Conservation (phyloP, 1,140 invertebrate species). For the Drosophila aff. region DNA sequence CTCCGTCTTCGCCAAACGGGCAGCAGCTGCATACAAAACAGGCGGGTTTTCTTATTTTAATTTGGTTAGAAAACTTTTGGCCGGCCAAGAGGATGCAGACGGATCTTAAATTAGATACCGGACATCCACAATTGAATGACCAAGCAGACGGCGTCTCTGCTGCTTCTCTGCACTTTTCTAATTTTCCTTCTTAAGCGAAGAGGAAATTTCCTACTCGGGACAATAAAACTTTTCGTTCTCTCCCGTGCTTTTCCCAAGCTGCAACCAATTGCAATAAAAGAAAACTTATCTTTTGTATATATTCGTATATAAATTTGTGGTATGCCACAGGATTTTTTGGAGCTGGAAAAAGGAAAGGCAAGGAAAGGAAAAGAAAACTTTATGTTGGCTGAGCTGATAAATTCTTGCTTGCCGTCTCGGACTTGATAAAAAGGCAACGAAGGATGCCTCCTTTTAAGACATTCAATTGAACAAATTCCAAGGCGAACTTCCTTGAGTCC, state of each 20-base stretch:
- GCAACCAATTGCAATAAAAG: constrained; percentile 74
- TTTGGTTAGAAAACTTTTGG: constrained; percentile 62
- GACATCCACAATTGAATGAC: constrained; percentile 66
- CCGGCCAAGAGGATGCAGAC: constrained; percentile 47
- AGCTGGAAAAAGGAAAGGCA: neutral
- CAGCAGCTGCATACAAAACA: constrained; percentile 61
- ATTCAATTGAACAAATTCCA: constrained; percentile 77
- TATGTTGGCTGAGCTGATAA: constrained; percentile 81
- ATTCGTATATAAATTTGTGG: constrained; percentile 47
- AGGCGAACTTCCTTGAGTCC: constrained; percentile 51
- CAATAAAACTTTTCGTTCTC: constrained; percentile 73
- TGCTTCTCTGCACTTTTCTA: constrained; percentile 55
- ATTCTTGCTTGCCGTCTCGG: constrained; percentile 70
- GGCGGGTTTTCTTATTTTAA: constrained; percentile 70
- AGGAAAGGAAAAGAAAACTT: constrained; percentile 63
- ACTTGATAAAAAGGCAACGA: constrained; percentile 73
- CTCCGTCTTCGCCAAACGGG: constrained; percentile 18
- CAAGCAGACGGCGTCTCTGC: constrained; percentile 51
- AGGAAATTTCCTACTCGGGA: constrained; percentile 53
- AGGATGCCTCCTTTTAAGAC: constrained; percentile 59
- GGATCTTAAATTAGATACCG: constrained; percentile 66
- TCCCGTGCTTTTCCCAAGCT: constrained; percentile 17
- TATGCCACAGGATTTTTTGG: constrained; percentile 45
- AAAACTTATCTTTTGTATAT: constrained; percentile 74
- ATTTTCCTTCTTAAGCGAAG: constrained; percentile 57